Conservation (phyloP, 2,113 vertebrate genomes). For the Anolis sagrei region DNA sequence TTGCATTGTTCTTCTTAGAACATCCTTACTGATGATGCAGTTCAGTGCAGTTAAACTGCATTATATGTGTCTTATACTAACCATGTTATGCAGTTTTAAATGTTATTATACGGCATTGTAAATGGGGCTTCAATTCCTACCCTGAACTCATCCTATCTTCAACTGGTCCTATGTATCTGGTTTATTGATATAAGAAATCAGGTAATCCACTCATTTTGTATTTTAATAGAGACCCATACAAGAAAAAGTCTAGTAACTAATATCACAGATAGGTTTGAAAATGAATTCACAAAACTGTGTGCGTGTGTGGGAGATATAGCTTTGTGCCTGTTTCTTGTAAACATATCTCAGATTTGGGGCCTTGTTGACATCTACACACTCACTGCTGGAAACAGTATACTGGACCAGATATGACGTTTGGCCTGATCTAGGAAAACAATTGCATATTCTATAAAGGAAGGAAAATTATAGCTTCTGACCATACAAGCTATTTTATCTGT, state of each 20-base stretch:
- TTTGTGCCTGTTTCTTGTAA: neutral
- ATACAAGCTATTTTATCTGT: conserved; percentile 34
- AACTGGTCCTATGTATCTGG: neutral
- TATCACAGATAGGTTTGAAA: neutral
- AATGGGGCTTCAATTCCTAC: too few relatives aligned
- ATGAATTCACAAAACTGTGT: neutral
- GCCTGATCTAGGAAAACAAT: neutral
- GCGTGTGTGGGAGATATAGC: neutral
- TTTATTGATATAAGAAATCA: neutral
- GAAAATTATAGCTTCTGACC: neutral
- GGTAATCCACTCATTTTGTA: neutral
- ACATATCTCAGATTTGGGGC: neutral
- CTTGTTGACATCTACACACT: too few relatives aligned
- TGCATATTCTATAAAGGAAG: neutral
- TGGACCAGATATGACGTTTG: neutral
- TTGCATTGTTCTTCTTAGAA: too few relatives aligned
- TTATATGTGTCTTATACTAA: too few relatives aligned
- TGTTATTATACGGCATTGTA: too few relatives aligned
- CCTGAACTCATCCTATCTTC: too few relatives aligned
- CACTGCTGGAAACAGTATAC: neutral
- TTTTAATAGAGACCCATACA: neutral
- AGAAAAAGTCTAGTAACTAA: neutral
- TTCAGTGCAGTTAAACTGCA: too few relatives aligned
- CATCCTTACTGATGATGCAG: too few relatives aligned
- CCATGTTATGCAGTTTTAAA: too few relatives aligned